A percentile compares a stretch with the other conserved stretches of the same genome.
These are phyloP conservation scores for Zaprionus inermis DNA, from an alignment of 1,140 invertebrate species.

Conservation along the genomic window DNA sequence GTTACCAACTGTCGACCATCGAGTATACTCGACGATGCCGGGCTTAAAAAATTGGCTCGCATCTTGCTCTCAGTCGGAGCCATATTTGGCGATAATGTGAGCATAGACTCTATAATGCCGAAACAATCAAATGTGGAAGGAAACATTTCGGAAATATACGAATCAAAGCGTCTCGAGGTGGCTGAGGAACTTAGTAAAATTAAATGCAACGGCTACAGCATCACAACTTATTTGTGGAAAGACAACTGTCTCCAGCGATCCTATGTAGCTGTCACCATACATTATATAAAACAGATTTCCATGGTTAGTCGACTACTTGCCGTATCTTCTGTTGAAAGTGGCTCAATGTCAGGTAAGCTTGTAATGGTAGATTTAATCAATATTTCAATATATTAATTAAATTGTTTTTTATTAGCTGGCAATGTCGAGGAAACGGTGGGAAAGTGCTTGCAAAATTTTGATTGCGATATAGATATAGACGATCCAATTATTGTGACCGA, in stretches of 20 bases:
- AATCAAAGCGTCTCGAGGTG: neutral
- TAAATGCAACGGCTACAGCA: neutral
- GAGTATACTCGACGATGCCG: neutral
- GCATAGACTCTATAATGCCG: slow-evolving; percentile 2
- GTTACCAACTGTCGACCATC: neutral
- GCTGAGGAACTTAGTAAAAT: neutral
- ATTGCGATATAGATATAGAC: slow-evolving; percentile 4
- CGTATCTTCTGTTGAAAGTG: neutral
- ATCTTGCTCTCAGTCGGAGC: slow-evolving; percentile 5
- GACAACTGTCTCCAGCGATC: neutral
- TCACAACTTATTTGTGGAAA: neutral
- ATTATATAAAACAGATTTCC: neutral
- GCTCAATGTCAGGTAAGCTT: neutral
- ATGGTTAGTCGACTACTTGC: neutral
- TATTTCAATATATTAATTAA: neutral
- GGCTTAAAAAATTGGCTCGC: neutral
- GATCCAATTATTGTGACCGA: slow-evolving; percentile 5
- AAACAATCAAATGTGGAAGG: neutral
- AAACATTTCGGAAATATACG: slow-evolving; percentile 3
- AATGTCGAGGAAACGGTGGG: neutral
- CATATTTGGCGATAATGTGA: slow-evolving; percentile 2
- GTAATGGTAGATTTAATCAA: neutral
- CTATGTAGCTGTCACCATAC: neutral
- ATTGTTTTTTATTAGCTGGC: neutral
- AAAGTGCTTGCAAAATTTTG: slow-evolving; percentile 1